Conservation (phyloP, 2,113 vertebrate species). For the Leucosticte australis region DNA sequence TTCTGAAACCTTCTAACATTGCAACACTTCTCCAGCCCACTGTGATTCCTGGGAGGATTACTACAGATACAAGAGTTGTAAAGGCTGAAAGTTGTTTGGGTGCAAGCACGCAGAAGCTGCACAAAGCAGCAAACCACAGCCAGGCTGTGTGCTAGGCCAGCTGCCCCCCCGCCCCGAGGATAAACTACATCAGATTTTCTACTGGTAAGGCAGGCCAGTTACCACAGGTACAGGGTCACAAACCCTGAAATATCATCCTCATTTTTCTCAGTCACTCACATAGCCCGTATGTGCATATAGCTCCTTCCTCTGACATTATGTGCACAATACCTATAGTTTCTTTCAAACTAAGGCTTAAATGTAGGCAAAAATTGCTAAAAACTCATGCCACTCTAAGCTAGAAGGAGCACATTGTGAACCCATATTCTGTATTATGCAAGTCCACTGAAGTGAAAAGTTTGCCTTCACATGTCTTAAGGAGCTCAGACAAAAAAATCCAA, state of each 20-base stretch:
- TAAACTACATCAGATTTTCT: not conserved
- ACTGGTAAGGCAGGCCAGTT: not conserved
- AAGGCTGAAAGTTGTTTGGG: not conserved
- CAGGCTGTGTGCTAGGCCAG: not conserved
- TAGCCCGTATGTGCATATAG: rapidly evolving
- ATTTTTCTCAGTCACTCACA: not conserved
- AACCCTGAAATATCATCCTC: not conserved
- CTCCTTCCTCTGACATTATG: not conserved
- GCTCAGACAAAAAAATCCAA: not conserved
- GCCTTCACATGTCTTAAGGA: not conserved
- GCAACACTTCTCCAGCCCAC: not conserved
- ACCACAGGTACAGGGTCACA: not conserved
- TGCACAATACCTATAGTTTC: not conserved
- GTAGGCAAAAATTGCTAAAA: not conserved
- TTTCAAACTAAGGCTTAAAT: not conserved
- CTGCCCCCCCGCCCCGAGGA: not conserved
- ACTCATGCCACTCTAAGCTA: not conserved
- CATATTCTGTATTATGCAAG: not conserved
- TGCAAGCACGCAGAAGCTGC: rapidly evolving
- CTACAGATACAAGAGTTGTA: not conserved
- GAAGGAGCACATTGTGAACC: not conserved
- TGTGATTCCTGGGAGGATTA: not conserved
- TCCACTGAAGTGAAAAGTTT: not conserved
- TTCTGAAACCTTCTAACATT: not conserved
- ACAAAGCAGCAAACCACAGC: not conserved